Base-by-base conservation (phyloP, 2,888 invertebrate genomes). In the Timema podura region DNA sequence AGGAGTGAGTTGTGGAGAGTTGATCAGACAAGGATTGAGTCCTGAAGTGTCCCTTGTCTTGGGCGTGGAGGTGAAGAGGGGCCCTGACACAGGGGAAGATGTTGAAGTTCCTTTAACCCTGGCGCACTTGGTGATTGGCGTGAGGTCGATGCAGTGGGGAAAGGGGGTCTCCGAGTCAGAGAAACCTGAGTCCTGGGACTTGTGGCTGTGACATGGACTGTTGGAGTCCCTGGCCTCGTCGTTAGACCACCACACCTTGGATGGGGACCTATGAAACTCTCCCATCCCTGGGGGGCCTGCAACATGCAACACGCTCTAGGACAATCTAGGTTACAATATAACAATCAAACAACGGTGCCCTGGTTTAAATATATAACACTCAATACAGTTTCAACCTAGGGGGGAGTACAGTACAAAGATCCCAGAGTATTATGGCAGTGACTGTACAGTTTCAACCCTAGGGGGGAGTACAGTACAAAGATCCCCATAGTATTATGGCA, bases 111-210 rank as follows among this genome's bases (percentile, higher is more conserved):
- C 46, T 51, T 13, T 13, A n/a, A n/a, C 11, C 13, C 15, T 11
- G 67, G 61, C 16, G 65, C 65, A 30, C 64, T 16, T 2, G n/a
- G 59, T 47, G 45, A 59, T 15, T 8, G 68, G 54, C 30, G 70
- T 16, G 68, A 67, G 45, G 48, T 67, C 48, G 64, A 68, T 10
- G 61, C 45, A 16, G 45, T 10, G 13, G 8, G 51, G 49, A 57
- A 68, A 45, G 46, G 72, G 49, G 57, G 76, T 76, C 67, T 91
- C 91, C 0, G 91, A 90, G 77, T 92, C 92, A 0, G 91, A 91
- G 80, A 92, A 92, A 1, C 92, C 92, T 0, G 91, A 92, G 80
- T 91, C 91, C 80, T 91, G 90, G 77, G 91, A 91, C 73, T 89
- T 88, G 74, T 90, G 89, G 79, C 90, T 89, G 47, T 76, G 75